Evolutionary conservation across 2,113 vertebrate genomes (phyloP).

Genomic region (Rallus limicola): DNA sequence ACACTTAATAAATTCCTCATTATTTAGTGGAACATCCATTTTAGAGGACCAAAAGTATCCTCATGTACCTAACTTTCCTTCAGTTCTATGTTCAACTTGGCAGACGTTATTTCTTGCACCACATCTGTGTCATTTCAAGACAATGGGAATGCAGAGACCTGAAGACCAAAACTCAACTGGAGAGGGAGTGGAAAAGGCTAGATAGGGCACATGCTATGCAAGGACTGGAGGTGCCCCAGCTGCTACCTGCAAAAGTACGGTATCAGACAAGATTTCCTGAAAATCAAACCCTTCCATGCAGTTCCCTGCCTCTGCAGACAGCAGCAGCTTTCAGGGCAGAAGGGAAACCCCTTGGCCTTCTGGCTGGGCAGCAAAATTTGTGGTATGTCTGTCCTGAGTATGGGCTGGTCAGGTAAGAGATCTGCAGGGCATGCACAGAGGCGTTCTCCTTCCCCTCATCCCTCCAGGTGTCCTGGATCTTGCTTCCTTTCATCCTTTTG

Average conservation of each 20-base stretch:
- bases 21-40: neutral
- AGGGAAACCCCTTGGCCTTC: neutral
- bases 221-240: neutral
- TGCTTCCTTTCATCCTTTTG: conserved; percentile 32
- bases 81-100: neutral
- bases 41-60: neutral
- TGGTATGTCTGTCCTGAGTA: neutral
- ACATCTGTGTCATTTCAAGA: neutral
- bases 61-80: neutral
- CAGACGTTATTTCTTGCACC: neutral
- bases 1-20: neutral
- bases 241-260: rapidly evolving
- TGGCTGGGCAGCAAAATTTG: neutral
- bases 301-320: neutral
- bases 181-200: neutral
- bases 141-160: neutral
- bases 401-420: neutral
- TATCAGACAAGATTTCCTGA: neutral
- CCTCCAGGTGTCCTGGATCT: conserved; percentile 30
- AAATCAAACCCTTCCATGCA: neutral
- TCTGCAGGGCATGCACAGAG: neutral
- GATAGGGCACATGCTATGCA: rapidly evolving
- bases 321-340: neutral
- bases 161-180: neutral
- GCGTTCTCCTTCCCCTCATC: conserved; percentile 1